Conservation (phyloP, 2,888 invertebrate species). For the Xanthorhoe designata region DNA sequence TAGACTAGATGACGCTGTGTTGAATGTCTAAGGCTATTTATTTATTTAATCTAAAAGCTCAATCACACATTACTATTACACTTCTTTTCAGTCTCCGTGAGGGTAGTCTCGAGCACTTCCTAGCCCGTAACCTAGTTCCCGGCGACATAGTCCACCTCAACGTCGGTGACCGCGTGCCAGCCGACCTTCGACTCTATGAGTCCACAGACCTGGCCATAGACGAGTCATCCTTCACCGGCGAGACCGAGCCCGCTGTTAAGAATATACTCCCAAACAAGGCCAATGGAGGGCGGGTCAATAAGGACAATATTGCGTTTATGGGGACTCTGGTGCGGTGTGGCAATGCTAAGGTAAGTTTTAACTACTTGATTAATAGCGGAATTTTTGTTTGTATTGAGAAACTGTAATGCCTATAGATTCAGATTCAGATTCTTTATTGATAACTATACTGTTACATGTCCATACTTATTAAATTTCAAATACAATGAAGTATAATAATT, state of each 20-base stretch:
- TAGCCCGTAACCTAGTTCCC: conserved; percentile 98
- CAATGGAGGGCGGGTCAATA: conserved; percentile 88
- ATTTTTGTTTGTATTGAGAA: no score
- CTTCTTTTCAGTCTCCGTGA: conserved; percentile 89
- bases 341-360: conserved; percentile 91
- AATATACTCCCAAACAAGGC: conserved; percentile 88
- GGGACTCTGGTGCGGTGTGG: conserved; percentile 98
- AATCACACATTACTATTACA: no score
- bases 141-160: conserved; percentile 97
- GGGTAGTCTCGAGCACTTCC: conserved; percentile 94
- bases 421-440: no score
- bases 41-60: no score
- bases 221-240: conserved; percentile 99
- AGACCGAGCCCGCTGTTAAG: conserved; percentile 96
- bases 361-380: no score
- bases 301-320: conserved; percentile 98
- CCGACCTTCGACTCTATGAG: conserved; percentile 97
- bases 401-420: no score
- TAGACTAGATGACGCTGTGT: no score
- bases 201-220: conserved; percentile 97
- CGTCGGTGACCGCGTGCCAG: conserved; percentile 98
- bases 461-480: no score
- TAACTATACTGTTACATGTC: no score
- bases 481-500: no score
- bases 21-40: no score